Evolutionary conservation across 2,113 vertebrate species (phyloP), one percentile per base, ranked within the genome.

Genomic region (Enhydra lutris): DNA sequence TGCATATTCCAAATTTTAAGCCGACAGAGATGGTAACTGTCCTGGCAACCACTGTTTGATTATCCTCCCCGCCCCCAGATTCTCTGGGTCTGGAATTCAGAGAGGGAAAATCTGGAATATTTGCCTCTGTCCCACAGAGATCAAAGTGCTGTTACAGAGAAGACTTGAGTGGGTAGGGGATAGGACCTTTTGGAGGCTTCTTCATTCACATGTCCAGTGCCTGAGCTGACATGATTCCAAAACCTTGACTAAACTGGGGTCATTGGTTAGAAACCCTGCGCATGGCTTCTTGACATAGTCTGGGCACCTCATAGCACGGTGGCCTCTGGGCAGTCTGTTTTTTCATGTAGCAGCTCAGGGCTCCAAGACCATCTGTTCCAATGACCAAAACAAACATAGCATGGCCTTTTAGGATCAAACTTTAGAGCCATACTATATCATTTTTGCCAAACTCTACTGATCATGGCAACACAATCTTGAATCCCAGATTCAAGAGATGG

Each of bases 211-310:
- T 7, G 15, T 31, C 69, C 73, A 45, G 78, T 17, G 57, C 36
- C 76, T 78, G 26, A 47, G 18, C 69, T 85, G 42, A 69, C 14
- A 17, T 18, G 63, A 94, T 71, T 69, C 57, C 26, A 87, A 84
- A 36, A 78, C n/a, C 39, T 12, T 26, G 24, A 67, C 47, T 79
- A 42, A 76, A 78, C 31, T 4, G 42, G 31, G 24, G 31, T 36
- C 12, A 59, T 9, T 24, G 69, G 74, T 31, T 36, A 63, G 18
- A 85, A 23, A 7, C 18, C 39, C 34, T 47, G 7, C 2, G 31
- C 7, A 1, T 4, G 29, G 50, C 31, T 4, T 50, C 24, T 45
- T 17, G 13, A 12, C 2, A 1, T 14, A 23, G 4, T 34, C 26
- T n/a, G 45, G 67, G 6, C 4, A 8, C 42, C 52, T 87, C 55